Percentiles rank a stretch among this genome's conserved stretches.
These are phyloP conservation scores for Thryonomys swinderianus DNA, from an alignment of 2,113 vertebrate species.

Conservation along the genomic window DNA sequence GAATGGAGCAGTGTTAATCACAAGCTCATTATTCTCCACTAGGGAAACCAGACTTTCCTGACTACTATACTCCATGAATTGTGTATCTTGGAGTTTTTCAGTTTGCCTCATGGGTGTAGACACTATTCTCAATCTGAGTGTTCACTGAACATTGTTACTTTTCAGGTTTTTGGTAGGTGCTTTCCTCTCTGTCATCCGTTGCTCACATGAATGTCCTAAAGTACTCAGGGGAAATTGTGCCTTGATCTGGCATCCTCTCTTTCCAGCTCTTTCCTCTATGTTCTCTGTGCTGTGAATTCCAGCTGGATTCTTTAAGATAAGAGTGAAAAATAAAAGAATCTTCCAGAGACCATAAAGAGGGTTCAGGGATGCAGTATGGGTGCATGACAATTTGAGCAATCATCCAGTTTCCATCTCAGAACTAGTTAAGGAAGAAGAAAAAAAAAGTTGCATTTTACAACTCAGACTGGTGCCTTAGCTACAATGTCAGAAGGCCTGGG, in stretches of 20 bases:
- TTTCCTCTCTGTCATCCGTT: not conserved
- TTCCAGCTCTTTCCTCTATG: not conserved
- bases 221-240: not conserved
- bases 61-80: not conserved
- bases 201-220: not conserved
- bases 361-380: not conserved
- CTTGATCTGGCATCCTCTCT: not conserved
- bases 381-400: not conserved
- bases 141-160: not conserved
- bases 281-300: not conserved
- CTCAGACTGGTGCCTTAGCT: not conserved
- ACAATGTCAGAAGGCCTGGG: not conserved
- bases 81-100: not conserved
- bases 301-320: constrained; percentile 7
- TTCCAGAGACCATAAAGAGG: not conserved
- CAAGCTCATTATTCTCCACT: not conserved
- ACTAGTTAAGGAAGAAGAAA: not conserved
- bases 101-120: not conserved
- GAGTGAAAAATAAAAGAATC: not conserved
- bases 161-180: not conserved
- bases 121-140: not conserved
- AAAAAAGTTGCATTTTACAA: constrained; percentile 22
- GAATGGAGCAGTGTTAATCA: not conserved
- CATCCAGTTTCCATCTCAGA: not conserved
- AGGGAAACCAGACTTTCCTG: not conserved